Evolutionary conservation across 1,140 invertebrate genomes (phyloP), one percentile per base, ranked within the genome.

Genomic region (Thaumetopoea pityocampa): DNA sequence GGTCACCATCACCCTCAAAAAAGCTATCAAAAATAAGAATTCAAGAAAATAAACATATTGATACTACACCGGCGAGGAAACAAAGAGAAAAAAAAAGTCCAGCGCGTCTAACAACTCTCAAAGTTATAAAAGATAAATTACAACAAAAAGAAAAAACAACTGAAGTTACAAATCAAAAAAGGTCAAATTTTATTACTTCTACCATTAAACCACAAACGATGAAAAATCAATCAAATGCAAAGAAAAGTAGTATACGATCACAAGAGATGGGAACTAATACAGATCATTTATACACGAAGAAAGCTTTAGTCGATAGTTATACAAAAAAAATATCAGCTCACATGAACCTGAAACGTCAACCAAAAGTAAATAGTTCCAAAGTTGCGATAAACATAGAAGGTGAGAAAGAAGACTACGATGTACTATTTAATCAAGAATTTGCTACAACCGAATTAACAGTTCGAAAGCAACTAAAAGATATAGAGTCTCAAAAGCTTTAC

Each of bases 381-480:
- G 47, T 80, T 5, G 59, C 58, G 23, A 52, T 77, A n/a, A 64
- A 76, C 44, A 73, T 77, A 33, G 60, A 77, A n/a, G 54, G 59
- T 12, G 65, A 67, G 5, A 62, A 57, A 9, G 68, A 76, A 48
- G 33, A 35, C n/a, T 80, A 74, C 35, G 57, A 68, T 35, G 51
- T 76, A 10, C 19, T 55, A 20, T 56, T 76, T 27, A 30, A 60
- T 27, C 51, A 67, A 27, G 51, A 41, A 16, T 42, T 50, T 28
- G 19, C 45, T 5, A 60, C 54, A 15, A 66, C 69, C 5, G 59
- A 68, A 40, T 28, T 76, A 10, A 33, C 32, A 4, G 46, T 73
- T 11, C 36, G 44, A 28, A 71, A 65, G 36, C 63, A 47, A 14
- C 0, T 43, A 2, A 69, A 59, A 43, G 15, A 36, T 7, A 26